phyloP scores from a whole-genome alignment of 2,113 vertebrate genomes.

The Elephas maximus region DNA sequence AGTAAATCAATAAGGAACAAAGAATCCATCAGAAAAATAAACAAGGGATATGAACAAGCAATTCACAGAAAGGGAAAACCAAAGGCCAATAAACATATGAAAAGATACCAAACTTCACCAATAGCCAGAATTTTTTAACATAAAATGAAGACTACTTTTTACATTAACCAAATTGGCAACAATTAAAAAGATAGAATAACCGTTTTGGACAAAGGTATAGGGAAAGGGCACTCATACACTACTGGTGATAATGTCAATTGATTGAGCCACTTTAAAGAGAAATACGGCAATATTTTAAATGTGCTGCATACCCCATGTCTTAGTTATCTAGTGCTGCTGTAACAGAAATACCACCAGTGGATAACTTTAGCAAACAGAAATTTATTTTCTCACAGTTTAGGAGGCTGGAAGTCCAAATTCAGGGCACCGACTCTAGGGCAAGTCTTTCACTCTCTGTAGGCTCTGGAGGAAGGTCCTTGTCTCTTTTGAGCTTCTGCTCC shows the following conservation, averaged over 20 bases:
- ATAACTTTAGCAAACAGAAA: too few relatives aligned
- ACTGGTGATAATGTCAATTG: background rate
- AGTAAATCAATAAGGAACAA: background rate
- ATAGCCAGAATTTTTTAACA: background rate
- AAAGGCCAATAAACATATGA: conserved; percentile 1
- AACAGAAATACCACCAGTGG: too few relatives aligned
- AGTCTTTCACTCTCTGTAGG: too few relatives aligned
- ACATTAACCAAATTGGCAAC: background rate
- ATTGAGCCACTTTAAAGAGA: background rate
- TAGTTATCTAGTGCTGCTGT: too few relatives aligned
- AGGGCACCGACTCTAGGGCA: too few relatives aligned
- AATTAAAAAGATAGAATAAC: background rate
- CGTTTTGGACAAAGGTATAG: background rate
- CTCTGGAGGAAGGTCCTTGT: background rate
- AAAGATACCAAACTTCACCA: background rate
- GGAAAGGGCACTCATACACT: background rate
- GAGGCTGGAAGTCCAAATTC: background rate
- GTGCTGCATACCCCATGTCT: background rate
- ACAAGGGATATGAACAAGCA: background rate
- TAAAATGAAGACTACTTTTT: background rate
- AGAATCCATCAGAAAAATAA: background rate
- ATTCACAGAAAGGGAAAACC: background rate
- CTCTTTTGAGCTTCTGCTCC: background rate
- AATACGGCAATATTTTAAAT: conserved; percentile 6
- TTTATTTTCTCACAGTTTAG: background rate